Evolutionary conservation across 2,888 invertebrate species (phyloP).

Genomic region (Helobdella robusta): DNA sequence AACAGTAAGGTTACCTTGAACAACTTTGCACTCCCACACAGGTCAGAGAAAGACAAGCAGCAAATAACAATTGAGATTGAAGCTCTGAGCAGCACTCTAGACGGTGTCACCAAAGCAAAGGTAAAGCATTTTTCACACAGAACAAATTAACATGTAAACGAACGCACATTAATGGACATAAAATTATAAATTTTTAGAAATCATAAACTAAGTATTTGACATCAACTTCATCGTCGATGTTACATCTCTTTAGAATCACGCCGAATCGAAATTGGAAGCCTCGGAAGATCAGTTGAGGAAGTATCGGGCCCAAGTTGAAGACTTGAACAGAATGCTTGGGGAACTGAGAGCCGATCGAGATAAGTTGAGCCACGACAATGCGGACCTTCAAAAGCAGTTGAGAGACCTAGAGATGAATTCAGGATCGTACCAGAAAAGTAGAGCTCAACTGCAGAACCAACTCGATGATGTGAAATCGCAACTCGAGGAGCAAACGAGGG

Average conservation of each 20-base stretch:
- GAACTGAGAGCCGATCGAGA: slow-evolving; percentile 59
- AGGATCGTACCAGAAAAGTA: slow-evolving; percentile 89
- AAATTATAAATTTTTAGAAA: no score
- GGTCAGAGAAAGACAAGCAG: slow-evolving; percentile 94
- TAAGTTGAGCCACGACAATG: slow-evolving; percentile 70
- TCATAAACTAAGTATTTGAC: no score
- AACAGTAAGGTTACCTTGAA: background rate
- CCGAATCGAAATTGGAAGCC: slow-evolving; percentile 64
- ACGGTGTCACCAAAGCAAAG: slow-evolving; percentile 85
- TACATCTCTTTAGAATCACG: slow-evolving; percentile 35
- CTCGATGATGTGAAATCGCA: slow-evolving; percentile 46
- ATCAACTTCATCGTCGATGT: no score
- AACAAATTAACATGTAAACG: no score
- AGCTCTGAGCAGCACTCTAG: slow-evolving; percentile 88
- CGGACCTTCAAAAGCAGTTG: slow-evolving; percentile 60
- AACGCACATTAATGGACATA: no score
- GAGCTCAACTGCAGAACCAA: slow-evolving; percentile 42
- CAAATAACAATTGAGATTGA: slow-evolving; percentile 98
- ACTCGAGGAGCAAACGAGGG: slow-evolving; percentile 37
- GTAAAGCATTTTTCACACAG: no score
- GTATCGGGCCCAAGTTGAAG: slow-evolving; percentile 59
- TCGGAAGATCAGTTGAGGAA: slow-evolving; percentile 58
- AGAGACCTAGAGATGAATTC: slow-evolving; percentile 88
- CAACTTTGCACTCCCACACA: slow-evolving; percentile 49
- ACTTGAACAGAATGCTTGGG: slow-evolving; percentile 74